Evolutionary conservation across 2,113 vertebrate species (phyloP).

Genomic region (Scomber japonicus): DNA sequence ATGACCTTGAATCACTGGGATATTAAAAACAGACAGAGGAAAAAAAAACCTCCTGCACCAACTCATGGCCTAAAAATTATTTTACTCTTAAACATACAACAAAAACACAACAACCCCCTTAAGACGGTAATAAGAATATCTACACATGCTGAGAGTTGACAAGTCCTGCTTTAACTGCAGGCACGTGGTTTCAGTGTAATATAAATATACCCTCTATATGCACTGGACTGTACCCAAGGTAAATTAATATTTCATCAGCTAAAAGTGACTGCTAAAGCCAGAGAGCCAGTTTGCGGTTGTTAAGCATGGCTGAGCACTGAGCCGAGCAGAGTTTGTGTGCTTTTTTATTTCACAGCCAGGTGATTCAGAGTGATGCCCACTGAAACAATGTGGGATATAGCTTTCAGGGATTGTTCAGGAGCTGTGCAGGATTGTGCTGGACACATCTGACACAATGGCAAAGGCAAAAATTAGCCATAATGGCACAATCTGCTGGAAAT

Average conservation of each 20-base stretch:
- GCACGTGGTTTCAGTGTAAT: constrained; percentile 12
- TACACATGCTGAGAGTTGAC: constrained; percentile 29
- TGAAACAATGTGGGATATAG: constrained; percentile 2
- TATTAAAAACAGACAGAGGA: constrained; percentile 28
- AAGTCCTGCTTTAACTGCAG: constrained; percentile 25
- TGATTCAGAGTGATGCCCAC: constrained; percentile 40
- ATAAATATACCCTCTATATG: constrained; percentile 34
- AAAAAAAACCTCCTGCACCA: constrained; percentile 7
- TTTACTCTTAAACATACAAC: constrained; percentile 38
- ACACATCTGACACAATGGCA: neutral
- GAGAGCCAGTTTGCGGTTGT: constrained; percentile 61
- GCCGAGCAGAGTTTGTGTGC: constrained; percentile 48
- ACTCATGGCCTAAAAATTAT: constrained; percentile 37
- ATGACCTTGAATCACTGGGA: constrained; percentile 62
- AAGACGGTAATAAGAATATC: constrained; percentile 23
- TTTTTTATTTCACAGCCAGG: constrained; percentile 49
- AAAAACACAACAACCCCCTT: constrained; percentile 28
- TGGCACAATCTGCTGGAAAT: neutral
- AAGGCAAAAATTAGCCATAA: neutral
- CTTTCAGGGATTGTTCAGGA: constrained; percentile 11
- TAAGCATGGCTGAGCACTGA: constrained; percentile 64
- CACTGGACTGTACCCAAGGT: constrained; percentile 37
- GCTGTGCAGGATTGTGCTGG: neutral
- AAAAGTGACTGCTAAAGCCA: constrained; percentile 70
- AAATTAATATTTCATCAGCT: constrained; percentile 75